Evolutionary conservation across 2,797 vertebrate genomes (phyloP).

Genomic region (Enteromius viviparus): DNA sequence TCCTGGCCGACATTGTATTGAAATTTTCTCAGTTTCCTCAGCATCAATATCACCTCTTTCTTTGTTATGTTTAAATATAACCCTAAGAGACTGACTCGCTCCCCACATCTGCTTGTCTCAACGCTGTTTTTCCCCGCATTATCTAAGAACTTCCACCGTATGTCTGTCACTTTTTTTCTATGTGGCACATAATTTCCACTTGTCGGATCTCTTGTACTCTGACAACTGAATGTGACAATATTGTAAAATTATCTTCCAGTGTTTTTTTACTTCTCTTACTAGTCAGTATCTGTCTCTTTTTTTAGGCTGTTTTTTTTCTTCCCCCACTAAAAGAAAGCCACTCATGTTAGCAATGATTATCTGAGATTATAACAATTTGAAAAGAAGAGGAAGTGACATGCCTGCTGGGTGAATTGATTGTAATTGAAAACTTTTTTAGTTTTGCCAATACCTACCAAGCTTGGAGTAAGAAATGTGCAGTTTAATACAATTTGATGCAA

Average conservation of each 20-base stretch:
- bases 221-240: conserved; percentile 43
- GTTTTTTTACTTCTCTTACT: not conserved
- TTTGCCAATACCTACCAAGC: not conserved
- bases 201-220: not conserved
- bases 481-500: not conserved
- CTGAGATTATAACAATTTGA: conserved; percentile 5
- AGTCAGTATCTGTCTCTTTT: conserved; percentile 18
- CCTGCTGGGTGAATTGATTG: not conserved
- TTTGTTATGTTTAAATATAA: conserved; percentile 51
- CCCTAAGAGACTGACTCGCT: conserved; percentile 23
- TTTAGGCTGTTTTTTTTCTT: conserved; percentile 1
- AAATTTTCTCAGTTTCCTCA: not conserved
- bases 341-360: conserved; percentile 4
- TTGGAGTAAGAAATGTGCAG: not conserved
- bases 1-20: conserved; percentile 26
- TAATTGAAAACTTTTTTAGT: not conserved
- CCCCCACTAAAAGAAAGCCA: not conserved
- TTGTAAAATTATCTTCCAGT: conserved; percentile 25
- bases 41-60: conserved; percentile 40
- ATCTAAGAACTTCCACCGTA: not conserved
- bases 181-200: conserved; percentile 1
- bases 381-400: conserved; percentile 15
- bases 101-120: not conserved
- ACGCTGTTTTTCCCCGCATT: conserved; percentile 13
- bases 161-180: conserved; percentile 32